Base-by-base conservation (phyloP, 2,888 invertebrate genomes). In the Thumatha senex region DNA sequence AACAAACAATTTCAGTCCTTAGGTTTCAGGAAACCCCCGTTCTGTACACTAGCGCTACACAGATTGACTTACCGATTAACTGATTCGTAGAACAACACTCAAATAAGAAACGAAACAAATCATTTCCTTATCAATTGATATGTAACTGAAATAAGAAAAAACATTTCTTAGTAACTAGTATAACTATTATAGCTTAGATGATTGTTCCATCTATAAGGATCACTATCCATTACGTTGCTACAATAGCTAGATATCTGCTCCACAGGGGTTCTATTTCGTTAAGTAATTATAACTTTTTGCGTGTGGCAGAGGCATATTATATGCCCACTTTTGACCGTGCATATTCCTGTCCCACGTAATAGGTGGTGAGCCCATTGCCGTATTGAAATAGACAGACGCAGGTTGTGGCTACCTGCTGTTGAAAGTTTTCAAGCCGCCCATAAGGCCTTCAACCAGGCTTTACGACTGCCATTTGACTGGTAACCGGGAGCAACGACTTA, bases 121-220 rank as follows among this genome's bases (percentile, higher is more conserved):
- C 41, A 40, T 60, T 67, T 67, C 67, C 63, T 56, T 58, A 67
- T 56, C 63, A 65, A 42, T 33, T 56, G 41, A 47, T 40, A 30
- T 52, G 43, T 51, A 42, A 53, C 15, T 44, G 14, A 44, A 45
- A 35, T 30, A 13, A 56, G 36, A 59, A 60, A 62, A 67, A 65
- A 48, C 0, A 56, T 51, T 65, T 68, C 69, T 60, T 56, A 42
- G 69, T 65, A 67, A 40, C 35, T 41, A 46, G 56, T 54, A 62
- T 53, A 46, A 5, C 11, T n/a, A 31, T 11, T 8, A 54, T 47
- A 56, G 43, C 36, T 46, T 36, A 10, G 7, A 40, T 9, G 54
- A 24, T 24, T 24, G 35, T 35, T 8, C 31, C 31, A 18, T 33
- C n/a, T 1, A 7, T 24, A 3, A 44, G 10, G 58, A 1, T 40